Evolutionary conservation across 2,113 vertebrate genomes (phyloP).

Genomic region (Sigmodon hispidus): DNA sequence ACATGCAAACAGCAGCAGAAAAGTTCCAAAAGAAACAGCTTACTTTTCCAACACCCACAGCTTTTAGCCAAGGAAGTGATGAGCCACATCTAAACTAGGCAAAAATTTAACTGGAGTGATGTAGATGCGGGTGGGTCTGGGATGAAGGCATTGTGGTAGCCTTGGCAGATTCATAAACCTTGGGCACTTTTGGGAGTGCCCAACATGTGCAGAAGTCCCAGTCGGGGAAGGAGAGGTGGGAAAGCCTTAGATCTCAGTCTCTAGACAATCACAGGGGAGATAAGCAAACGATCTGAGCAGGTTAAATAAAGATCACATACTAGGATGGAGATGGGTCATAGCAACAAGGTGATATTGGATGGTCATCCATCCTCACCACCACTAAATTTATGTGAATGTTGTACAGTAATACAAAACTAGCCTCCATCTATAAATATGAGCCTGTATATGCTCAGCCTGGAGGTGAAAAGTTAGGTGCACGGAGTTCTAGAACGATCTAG

Average conservation of each 20-base stretch:
- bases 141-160: background rate
- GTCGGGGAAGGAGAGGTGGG: background rate
- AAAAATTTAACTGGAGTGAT: conserved; percentile 44
- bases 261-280: background rate
- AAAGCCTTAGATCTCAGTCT: background rate
- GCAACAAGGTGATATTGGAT: background rate
- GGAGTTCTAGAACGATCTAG: background rate
- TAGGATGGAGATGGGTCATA: background rate
- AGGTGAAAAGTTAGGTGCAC: background rate
- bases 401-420: background rate
- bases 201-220: background rate
- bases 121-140: background rate
- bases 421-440: background rate
- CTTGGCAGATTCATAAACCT: background rate
- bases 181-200: background rate
- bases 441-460: background rate
- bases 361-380: background rate
- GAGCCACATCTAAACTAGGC: background rate
- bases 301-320: background rate
- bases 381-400: background rate
- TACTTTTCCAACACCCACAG: conserved; percentile 24
- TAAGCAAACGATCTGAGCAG: background rate
- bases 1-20: conserved; percentile 56
- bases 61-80: conserved; percentile 54
- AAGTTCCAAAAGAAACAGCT: conserved; percentile 41